Percentiles rank a stretch among this genome's conserved stretches.
These are phyloP conservation scores for Pterocles burchelli DNA, from an alignment of 2,113 vertebrate species.

Conservation along the genomic window DNA sequence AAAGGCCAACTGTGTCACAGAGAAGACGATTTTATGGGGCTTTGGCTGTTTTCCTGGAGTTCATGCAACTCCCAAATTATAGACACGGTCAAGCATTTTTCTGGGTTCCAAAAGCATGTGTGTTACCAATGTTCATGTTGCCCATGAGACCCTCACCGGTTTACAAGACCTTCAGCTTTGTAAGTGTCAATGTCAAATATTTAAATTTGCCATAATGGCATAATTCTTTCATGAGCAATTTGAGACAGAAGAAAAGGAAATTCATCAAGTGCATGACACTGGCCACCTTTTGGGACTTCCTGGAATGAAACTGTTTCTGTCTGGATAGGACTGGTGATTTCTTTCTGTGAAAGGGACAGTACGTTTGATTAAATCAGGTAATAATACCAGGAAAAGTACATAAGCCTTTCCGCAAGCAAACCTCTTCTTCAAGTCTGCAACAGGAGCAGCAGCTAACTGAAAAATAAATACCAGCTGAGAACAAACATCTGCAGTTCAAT, in stretches of 20 bases:
- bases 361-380: neutral
- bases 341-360: neutral
- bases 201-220: neutral
- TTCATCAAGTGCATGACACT: neutral
- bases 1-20: neutral
- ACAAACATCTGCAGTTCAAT: neutral
- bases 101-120: neutral
- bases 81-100: neutral
- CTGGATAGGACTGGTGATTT: neutral
- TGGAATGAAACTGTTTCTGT: fast-evolving
- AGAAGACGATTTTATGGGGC: neutral
- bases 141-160: neutral
- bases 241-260: neutral
- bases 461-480: neutral
- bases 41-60: neutral
- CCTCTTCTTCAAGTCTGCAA: neutral
- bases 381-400: neutral
- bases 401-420: neutral
- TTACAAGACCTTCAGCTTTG: neutral
- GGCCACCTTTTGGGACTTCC: neutral
- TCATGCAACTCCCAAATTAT: neutral
- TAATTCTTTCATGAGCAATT: neutral
- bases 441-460: neutral
- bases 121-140: neutral
- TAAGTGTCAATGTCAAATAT: neutral